A percentile compares a stretch with the other conserved stretches of the same genome.
phyloP scores from a whole-genome alignment of 2,113 vertebrate genomes.

The Scomber colias region DNA sequence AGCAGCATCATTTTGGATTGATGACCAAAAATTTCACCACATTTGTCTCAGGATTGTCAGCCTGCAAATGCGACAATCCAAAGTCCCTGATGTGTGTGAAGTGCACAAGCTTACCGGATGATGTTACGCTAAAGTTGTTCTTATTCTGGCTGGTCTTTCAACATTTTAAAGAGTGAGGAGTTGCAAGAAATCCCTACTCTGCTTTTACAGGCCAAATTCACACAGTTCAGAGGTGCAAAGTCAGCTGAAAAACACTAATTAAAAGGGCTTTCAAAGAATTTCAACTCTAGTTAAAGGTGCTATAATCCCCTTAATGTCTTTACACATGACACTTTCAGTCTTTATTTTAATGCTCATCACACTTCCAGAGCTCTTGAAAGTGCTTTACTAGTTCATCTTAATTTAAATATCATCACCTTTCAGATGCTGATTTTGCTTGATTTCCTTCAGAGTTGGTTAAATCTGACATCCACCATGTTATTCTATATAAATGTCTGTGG shows the following conservation, averaged over 20 bases:
- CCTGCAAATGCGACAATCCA: too few species aligned
- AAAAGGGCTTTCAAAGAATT: not conserved
- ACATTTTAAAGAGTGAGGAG: too few species aligned
- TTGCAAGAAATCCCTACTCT: too few species aligned
- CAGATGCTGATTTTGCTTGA: not conserved
- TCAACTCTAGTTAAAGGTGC: not conserved
- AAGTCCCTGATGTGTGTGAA: too few species aligned
- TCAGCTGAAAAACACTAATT: too few species aligned
- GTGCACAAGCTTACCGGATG: too few species aligned
- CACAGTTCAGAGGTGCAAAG: too few species aligned
- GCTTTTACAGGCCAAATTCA: not conserved
- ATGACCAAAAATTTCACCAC: not conserved
- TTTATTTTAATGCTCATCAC: not conserved
- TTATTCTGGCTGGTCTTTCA: too few species aligned
- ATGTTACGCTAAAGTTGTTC: too few species aligned
- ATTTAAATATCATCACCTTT: constrained; percentile 3
- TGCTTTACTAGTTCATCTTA: not conserved
- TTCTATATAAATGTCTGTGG: constrained; percentile 41
- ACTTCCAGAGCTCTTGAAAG: not conserved
- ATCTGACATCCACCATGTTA: constrained; percentile 13
- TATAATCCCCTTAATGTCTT: not conserved
- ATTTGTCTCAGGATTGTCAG: not conserved
- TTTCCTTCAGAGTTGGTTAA: not conserved
- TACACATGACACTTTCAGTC: not conserved
- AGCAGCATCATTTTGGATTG: not conserved